A percentile compares a stretch with the other conserved stretches of the same genome.
These are phyloP conservation scores for Tor tambroides DNA, from an alignment of 2,113 vertebrate species.

Conservation along the genomic window DNA sequence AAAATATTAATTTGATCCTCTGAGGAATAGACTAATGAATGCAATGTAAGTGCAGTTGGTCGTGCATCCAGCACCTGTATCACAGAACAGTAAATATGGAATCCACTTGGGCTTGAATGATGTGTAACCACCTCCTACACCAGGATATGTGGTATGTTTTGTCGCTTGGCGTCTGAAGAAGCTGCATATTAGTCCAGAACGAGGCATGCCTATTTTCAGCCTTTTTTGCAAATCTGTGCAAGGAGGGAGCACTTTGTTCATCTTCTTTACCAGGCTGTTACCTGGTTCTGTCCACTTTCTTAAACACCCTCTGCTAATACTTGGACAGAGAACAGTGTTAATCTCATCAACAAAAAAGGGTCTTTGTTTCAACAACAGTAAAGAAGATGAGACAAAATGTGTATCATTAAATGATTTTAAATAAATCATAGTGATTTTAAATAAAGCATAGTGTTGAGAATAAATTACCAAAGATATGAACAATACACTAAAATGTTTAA, in stretches of 20 bases:
- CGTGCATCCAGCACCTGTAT: slow-evolving; percentile 24
- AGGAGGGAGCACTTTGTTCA: slow-evolving; percentile 54
- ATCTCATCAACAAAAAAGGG: background rate
- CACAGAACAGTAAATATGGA: background rate
- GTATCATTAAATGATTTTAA: background rate
- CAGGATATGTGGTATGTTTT: slow-evolving; percentile 12
- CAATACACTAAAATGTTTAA: background rate
- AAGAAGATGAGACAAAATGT: background rate
- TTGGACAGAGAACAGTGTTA: background rate
- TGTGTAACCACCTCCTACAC: slow-evolving; percentile 20
- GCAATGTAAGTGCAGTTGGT: background rate
- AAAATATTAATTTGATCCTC: slow-evolving; percentile 70
- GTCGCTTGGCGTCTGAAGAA: slow-evolving; percentile 36
- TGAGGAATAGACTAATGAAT: slow-evolving; percentile 52
- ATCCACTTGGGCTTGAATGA: slow-evolving; percentile 26
- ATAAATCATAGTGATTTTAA: background rate
- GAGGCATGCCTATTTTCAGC: slow-evolving; percentile 43
- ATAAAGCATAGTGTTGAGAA: background rate
- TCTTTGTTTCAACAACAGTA: background rate
- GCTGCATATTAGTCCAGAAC: slow-evolving; percentile 57
- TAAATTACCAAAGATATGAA: background rate
- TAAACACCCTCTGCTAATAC: background rate
- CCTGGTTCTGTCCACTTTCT: slow-evolving; percentile 26
- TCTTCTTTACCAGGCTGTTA: slow-evolving; percentile 43
- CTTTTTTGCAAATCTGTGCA: slow-evolving; percentile 47